Base-by-base conservation (phyloP, 2,113 vertebrate species). In the Seriola aureovittata region DNA sequence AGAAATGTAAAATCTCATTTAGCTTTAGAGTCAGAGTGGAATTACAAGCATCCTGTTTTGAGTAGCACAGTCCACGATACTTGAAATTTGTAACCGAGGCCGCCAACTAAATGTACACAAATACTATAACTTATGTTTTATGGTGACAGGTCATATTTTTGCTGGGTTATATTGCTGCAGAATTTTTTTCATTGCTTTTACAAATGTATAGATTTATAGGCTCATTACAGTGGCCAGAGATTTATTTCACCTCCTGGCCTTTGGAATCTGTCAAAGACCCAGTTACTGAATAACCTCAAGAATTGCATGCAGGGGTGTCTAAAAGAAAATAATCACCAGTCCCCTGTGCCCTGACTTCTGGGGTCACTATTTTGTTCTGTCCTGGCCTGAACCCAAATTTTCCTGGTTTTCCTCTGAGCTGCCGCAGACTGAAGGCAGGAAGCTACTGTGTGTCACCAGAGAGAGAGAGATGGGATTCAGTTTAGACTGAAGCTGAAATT, bases 281-380 rank as follows among this genome's bases (percentile, higher is more conserved):
- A 70, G 64, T 65, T 65, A 38, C 29, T 23, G 21, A 59, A 25
- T n/a, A 54, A 42, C 5, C 16, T 66, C 14, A 32, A 34, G 64
- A 25, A 12, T 17, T 1, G 14, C 3, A 34, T n/a, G 50, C 19
- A 50, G 34, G 17, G 4, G 5, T 0, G 5, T 46, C 62, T 58
- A 1, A 68, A 68, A 14, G 54, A 76, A 77, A 81, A 67, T 29
- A 63, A 65, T 73, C 55, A 71, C 52, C 2, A 50, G 40, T 67
- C 34, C 12, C 8, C 10, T 66, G 34, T 44, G 11, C 5, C 23
- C 10, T 42, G 5, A 6, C 69, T 58, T 60, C 4, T 8, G 10
- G 19, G 21, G 8, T 50, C 17, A 8, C 17, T 46, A 6, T 46
- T 36, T 60, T 34, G 16, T 67, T 77, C 34, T 34, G 23, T 54